Base-by-base conservation (phyloP, 2,797 vertebrate species). In the Peromyscus nudipes region DNA sequence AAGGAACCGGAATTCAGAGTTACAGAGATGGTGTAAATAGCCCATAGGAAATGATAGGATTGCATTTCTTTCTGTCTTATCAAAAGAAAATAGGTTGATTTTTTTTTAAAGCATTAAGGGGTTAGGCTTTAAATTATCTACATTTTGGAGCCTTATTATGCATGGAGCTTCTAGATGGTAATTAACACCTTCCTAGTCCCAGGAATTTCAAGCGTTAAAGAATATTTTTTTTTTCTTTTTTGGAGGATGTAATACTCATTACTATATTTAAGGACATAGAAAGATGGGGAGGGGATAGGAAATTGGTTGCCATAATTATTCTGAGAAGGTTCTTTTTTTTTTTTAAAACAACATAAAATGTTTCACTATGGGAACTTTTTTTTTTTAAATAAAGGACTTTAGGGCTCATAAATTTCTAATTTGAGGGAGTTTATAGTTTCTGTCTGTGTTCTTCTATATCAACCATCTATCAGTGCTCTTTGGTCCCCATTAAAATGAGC, bases 161-260 rank as follows among this genome's bases (percentile, higher is more conserved):
- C 85, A 89, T 71, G 43, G 65, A 71, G 37, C 91, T 97, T 96
- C 86, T 96, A 57, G 57, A 69, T 94, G 89, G 94, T 96, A 97
- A 97, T 98, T 98, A 97, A 89, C 40, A 31, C 81, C 82, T 97
- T 96, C 88, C 71, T 94, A 87, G 86, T 89, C 80, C 67, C 21
- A 96, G 97, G 96, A 95, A 95, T 97, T 95, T 96, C 86, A 96
- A 97, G 4, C 89, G 64, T 96, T 98, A 91, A 97, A 92, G 76
- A 97, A 77, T 97, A 94, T 94, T 40, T 87, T 89, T 97, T 97
- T 93, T 77, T 96, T 91, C 29, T 81, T 81, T 97, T 97, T 94
- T 81, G 46, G 90, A 88, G 79, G 37, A 67, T 94, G 46, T 27
- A 92, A 62, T 96, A 85, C 77, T 95, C 60, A 43, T 96, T 95